Base-by-base conservation (phyloP, 2,797 vertebrate genomes). In the Euthynnus affinis region DNA sequence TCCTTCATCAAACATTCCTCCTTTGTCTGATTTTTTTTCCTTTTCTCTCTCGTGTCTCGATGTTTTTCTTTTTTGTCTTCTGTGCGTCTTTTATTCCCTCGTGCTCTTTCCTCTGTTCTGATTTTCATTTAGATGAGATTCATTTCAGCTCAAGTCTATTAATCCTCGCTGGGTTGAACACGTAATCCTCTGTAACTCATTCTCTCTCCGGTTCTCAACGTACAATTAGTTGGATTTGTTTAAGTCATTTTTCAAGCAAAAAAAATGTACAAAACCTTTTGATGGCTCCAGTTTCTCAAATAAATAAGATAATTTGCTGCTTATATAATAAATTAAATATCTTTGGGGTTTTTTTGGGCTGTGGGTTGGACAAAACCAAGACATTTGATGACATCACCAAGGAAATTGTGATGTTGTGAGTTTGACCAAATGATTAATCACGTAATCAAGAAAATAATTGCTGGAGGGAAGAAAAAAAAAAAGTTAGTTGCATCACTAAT, bases 91-190 rank as follows among this genome's bases (percentile, higher is more conserved):
- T 80, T 5, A 40, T 22, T 7, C 1, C 25, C 6, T 1, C 0
- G 4, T 22, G 23, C 15, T 57, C 20, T 22, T 48, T 51, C 12
- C 22, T 17, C 1, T 10, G 0, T 25, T 63, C 3, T 1, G 5
- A 25, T 62, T 68, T 73, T 62, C 51, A 49, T 40, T 79, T 27
- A 5, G 17, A 46, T 74, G 12, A 6, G 6, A 12, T 42, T 60
- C 23, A 44, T n/a, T 44, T 57, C 34, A 44, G 4, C 27, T 37
- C 9, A 58, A 58, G 23, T 49, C 64, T 48, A 48, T 53, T 71
- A 59, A 55, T 40, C 59, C 48, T 42, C 52, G 18, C 15, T 49
- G 25, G 23, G 17, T 58, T 23, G 8, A 53, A 40, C 49, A n/a
- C 29, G 3, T 63, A 48, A 48, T 49, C 2, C 17, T 55, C 53